A percentile compares a stretch with the other conserved stretches of the same genome.
These are phyloP conservation scores for Tipula vernalis DNA, from an alignment of 2,888 invertebrate genomes.

Conservation along the genomic window DNA sequence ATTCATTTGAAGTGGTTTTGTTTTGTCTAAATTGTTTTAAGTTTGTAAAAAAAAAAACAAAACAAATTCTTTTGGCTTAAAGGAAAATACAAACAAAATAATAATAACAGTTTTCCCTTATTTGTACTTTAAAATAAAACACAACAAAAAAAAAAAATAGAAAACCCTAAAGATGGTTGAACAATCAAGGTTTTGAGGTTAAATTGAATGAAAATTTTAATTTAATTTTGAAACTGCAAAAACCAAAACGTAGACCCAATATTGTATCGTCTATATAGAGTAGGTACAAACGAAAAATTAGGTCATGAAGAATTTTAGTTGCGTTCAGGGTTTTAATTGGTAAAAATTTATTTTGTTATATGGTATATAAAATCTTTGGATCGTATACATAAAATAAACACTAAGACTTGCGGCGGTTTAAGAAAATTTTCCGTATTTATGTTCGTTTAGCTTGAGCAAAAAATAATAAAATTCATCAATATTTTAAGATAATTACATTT, in stretches of 20 bases:
- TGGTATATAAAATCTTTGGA: background rate
- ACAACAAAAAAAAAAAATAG: background rate
- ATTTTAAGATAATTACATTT: background rate
- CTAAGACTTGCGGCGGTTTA: background rate
- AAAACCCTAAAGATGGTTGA: background rate
- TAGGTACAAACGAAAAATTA: background rate
- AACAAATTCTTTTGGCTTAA: background rate
- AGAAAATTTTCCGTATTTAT: background rate
- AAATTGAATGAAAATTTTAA: background rate
- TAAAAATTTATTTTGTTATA: background rate
- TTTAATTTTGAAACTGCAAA: background rate
- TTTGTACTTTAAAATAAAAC: background rate
- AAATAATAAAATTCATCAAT: background rate
- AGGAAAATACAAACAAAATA: background rate
- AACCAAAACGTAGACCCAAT: background rate
- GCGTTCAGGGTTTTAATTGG: background rate
- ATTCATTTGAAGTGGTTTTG: background rate
- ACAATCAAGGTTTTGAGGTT: background rate
- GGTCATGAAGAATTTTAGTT: background rate
- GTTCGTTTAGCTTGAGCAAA: background rate
- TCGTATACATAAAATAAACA: background rate
- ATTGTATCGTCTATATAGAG: background rate
- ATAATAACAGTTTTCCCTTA: background rate
- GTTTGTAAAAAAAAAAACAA: background rate
- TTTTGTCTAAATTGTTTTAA: background rate